Base-by-base conservation (phyloP, 2,113 vertebrate species). In the Bos indicus region DNA sequence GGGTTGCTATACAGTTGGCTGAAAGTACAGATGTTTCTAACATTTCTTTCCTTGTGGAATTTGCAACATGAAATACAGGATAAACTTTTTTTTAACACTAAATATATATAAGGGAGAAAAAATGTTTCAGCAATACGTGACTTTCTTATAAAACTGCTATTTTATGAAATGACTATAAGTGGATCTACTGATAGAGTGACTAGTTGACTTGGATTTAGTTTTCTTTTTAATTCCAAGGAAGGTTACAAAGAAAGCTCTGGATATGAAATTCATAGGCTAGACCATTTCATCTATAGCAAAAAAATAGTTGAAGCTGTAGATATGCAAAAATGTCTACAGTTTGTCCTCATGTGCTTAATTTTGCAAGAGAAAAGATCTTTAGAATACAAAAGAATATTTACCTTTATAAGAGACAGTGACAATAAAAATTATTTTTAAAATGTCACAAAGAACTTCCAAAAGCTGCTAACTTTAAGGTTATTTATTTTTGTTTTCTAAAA, bases 21-120 rank as follows among this genome's bases (percentile, higher is more conserved):
- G 28, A 36, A 82, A 92, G 88, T 95, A 88, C 93, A 97, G 94
- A 93, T 97, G 95, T 91, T 95, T 48, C 85, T 89, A 97, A 86
- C 90, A 52, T 88, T 89, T 95, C 82, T 81, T 93, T 95, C 93
- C 96, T 93, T 85, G 40, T 93, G 91, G 89, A 97, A 94, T 95
- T 95, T 88, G 43, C n/a, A 80, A 40, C 86, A 81, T 84, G 52
- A 84, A 95, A 91, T 56, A 84, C 4, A 97, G 19, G 93, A 57
- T 25, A 14, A 88, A 30, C 28, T 51, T 36, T 95, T 94, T 87
- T 84, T 83, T 84, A 93, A 87, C 28, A 88, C 16, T n/a, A 59
- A 95, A 95, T 13, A 52, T 78, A 30, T 21, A 87, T 56, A 60
- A 93, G 21, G 6, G 17, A 90, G 60, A 57, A 33, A 62, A 91